Evolutionary conservation across 2,113 vertebrate genomes (phyloP).

Genomic region (Oreochromis aureus): DNA sequence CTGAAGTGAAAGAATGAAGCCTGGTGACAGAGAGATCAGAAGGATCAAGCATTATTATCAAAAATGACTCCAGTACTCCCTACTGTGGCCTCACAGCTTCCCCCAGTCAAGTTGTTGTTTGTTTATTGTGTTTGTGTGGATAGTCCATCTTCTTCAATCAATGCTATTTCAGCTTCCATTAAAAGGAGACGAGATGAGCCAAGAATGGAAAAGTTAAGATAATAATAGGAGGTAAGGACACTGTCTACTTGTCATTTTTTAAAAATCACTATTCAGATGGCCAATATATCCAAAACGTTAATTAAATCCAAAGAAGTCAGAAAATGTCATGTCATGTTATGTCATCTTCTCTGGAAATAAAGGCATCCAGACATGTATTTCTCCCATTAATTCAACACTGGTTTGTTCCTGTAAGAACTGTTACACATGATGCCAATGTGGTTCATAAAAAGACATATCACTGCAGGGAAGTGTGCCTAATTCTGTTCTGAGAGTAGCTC

Average conservation of each 20-base stretch:
- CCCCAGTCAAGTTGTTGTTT: conserved; percentile 50
- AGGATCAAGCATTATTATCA: conserved; percentile 54
- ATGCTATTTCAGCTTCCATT: conserved; percentile 25
- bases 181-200: neutral
- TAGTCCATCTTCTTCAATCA: conserved; percentile 30
- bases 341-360: conserved; percentile 10
- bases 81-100: conserved; percentile 40
- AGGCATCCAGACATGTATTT: conserved; percentile 3
- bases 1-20: conserved; percentile 40
- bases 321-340: neutral
- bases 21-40: conserved; percentile 35
- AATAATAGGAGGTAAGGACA: neutral
- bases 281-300: neutral
- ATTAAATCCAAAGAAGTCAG: neutral
- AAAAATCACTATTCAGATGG: neutral
- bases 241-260: neutral
- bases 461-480: conserved; percentile 65
- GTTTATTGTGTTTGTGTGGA: conserved; percentile 40
- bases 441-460: conserved; percentile 67
- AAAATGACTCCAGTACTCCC: conserved; percentile 44
- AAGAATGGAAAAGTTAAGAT: neutral
- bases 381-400: conserved; percentile 15
- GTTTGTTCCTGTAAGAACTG: conserved; percentile 42
- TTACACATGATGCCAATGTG: conserved; percentile 47
- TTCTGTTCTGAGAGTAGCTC: conserved; percentile 59